Evolutionary conservation across 2,797 vertebrate species (phyloP).

Genomic region (Lophotriccus pileatus): DNA sequence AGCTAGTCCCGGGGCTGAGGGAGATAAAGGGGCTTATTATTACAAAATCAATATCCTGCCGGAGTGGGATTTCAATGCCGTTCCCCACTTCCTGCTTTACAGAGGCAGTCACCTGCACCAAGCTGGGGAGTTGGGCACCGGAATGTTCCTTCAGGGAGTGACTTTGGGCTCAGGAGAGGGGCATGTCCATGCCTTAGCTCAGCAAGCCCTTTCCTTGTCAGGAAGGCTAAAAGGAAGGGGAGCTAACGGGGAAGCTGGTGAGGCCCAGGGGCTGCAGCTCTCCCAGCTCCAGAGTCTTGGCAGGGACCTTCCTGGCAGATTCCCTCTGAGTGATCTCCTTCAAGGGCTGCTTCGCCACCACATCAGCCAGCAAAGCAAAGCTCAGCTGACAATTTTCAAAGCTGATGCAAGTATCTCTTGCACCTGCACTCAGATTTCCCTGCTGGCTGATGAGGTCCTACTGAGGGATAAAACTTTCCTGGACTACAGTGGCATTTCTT

Average conservation of each 20-base stretch:
- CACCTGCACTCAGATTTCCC: neutral
- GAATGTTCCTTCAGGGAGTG: neutral
- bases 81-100: neutral
- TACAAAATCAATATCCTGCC: neutral
- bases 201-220: neutral
- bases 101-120: neutral
- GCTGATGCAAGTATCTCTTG: neutral
- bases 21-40: slow-evolving; percentile 34
- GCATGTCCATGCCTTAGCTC: accelerated
- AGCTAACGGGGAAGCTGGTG: neutral
- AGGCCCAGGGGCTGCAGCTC: neutral
- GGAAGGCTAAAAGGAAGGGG: neutral
- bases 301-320: accelerated
- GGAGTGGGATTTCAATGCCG: neutral
- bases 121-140: neutral
- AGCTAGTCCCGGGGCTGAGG: neutral
- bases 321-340: neutral
- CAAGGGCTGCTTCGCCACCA: neutral
- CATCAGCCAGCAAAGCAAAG: neutral
- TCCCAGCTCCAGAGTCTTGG: neutral
- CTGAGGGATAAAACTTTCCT: neutral
- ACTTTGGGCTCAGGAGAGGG: neutral
- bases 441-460: neutral
- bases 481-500: neutral
- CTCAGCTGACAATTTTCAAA: neutral